Conservation (phyloP, 2,797 vertebrate genomes). For the Arctocebus calabarensis region DNA sequence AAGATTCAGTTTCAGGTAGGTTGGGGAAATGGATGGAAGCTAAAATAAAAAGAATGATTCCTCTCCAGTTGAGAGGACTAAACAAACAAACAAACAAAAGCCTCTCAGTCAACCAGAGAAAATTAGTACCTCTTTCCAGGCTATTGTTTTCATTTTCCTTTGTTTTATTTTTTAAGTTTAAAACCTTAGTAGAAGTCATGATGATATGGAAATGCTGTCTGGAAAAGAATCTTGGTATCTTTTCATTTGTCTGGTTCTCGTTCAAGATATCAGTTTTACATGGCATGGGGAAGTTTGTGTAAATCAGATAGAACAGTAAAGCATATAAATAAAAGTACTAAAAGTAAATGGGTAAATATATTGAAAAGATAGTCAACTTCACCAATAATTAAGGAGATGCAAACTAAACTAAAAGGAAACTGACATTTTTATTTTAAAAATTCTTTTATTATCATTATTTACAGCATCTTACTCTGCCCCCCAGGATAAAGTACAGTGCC, state of each 20-base stretch:
- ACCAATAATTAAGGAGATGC: conserved; percentile 32
- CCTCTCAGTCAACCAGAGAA: conserved; percentile 7
- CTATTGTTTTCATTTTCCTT: conserved; percentile 49
- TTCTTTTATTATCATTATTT: too few relatives aligned
- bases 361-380: background rate
- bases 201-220: background rate
- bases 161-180: background rate
- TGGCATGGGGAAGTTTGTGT: background rate
- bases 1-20: conserved; percentile 40
- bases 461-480: too few relatives aligned
- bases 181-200: background rate
- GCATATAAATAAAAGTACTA: background rate
- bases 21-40: conserved; percentile 41
- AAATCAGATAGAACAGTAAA: conserved; percentile 58
- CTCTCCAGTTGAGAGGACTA: conserved; percentile 28
- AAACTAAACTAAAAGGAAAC: conserved; percentile 27
- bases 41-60: conserved; percentile 50
- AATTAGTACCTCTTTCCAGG: conserved; percentile 36
- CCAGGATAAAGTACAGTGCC: too few relatives aligned
- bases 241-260: conserved; percentile 33
- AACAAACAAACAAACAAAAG: conserved; percentile 51
- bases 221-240: background rate
- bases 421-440: background rate
- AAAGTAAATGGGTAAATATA: background rate
- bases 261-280: background rate